Percentiles rank a stretch among this genome's conserved stretches.
Evolutionary conservation across 2,797 vertebrate genomes (phyloP).

Genomic region (Myiotriccus ornatus): DNA sequence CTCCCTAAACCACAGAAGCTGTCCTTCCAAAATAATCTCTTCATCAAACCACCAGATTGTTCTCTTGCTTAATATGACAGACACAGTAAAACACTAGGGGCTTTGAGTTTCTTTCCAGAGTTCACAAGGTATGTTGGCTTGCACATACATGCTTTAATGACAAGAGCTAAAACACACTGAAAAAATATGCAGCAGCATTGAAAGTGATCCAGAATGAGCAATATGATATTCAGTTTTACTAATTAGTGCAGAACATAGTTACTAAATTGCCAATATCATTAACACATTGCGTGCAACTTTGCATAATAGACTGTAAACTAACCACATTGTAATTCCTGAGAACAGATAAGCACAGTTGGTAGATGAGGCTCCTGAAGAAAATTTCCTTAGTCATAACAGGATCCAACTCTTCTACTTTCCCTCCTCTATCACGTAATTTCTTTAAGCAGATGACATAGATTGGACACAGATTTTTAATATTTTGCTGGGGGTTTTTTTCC

Average conservation of each 20-base stretch:
- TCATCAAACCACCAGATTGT: conserved; percentile 36
- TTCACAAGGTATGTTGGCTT: conserved; percentile 45
- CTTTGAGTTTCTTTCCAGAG: conserved; percentile 44
- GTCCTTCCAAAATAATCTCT: conserved; percentile 41
- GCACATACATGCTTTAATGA: conserved; percentile 36
- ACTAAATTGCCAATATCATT: conserved; percentile 54
- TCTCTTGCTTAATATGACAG: conserved; percentile 35
- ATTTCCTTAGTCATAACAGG: background rate
- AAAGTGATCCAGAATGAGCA: conserved; percentile 65
- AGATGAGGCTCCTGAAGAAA: background rate
- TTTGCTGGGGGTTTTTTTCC: accelerated
- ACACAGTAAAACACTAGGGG: conserved; percentile 25
- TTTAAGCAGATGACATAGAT: background rate
- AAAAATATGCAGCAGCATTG: conserved; percentile 29
- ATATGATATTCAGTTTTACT: conserved; percentile 13
- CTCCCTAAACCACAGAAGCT: background rate
- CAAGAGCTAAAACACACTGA: conserved; percentile 12
- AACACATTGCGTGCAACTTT: conserved; percentile 39
- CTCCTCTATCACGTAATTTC: background rate
- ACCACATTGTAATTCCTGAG: conserved; percentile 41
- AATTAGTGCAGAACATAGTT: conserved; percentile 54
- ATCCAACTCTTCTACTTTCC: background rate
- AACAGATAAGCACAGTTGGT: conserved; percentile 6
- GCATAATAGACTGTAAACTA: conserved; percentile 48
- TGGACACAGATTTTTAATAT: background rate